Evolutionary conservation across 2,113 vertebrate species (phyloP).

Genomic region (Silurus meridionalis): DNA sequence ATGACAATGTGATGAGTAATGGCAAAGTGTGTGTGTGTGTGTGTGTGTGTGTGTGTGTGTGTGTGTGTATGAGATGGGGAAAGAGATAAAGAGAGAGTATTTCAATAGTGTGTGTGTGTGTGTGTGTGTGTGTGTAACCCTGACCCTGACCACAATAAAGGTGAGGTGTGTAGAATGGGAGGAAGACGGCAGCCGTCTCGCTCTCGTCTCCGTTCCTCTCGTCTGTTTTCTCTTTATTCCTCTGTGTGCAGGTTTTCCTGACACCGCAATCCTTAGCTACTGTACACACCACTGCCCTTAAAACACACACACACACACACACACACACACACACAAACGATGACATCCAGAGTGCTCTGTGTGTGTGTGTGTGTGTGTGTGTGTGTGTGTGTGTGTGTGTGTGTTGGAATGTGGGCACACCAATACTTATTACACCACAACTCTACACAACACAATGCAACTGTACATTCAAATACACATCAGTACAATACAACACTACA

Average conservation of each 20-base stretch:
- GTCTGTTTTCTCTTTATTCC: constrained; percentile 31
- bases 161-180: constrained; percentile 50
- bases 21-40: constrained; percentile 35
- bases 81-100: background rate
- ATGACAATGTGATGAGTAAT: constrained; percentile 30
- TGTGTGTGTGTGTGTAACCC: constrained; percentile 20
- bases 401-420: background rate
- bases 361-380: constrained; percentile 1
- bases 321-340: background rate
- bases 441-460: background rate
- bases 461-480: too few species aligned
- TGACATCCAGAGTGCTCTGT: constrained; percentile 43
- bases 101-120: constrained; percentile 12
- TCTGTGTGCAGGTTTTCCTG: constrained; percentile 43
- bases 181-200: constrained; percentile 34
- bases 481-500: too few species aligned
- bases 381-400: background rate
- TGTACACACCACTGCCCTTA: background rate
- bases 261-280: constrained; percentile 21
- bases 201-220: too few species aligned
- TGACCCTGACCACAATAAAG: constrained; percentile 60
- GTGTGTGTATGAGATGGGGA: constrained; percentile 20
- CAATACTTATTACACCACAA: background rate
- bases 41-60: constrained; percentile 34
- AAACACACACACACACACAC: background rate